Evolutionary conservation across 1,140 invertebrate genomes (phyloP), one percentile per base, ranked within the genome.

Genomic region (Psix sp.): DNA sequence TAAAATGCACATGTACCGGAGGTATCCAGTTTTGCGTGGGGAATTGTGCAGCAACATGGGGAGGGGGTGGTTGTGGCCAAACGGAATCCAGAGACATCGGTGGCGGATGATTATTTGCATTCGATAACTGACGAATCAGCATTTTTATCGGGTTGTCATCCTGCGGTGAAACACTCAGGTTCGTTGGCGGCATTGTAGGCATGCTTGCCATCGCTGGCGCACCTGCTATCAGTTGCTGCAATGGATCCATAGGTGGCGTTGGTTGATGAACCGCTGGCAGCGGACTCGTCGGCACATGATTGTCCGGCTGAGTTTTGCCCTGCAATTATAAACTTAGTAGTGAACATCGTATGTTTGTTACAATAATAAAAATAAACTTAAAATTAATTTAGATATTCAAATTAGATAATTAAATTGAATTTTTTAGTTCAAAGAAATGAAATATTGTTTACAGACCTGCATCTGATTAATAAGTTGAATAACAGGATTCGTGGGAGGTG

Each of bases 381-480:
- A 70, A 17, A 63, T 66, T 57, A 10, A 33, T 24, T 33, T 33
- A 6, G 31, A 11, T 11, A 33, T 11, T n/a, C 10, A 11, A 33
- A 5, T n/a, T 33, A 33, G 2, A 11, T 33, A n/a, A 6, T 33
- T 3, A 33, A 6, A n/a, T 33, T 33, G 5, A n/a, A 3, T 33
- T 33, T 33, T 33, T 5, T 5, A 33, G 5, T 5, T 6, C 5
- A 24, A 24, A 24, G 7, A 24, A 24, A 24, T 24, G 7, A 35
- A 13, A 35, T 5, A 35, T 3, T 3, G 13, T 5, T 17, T 15
- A 15, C 10, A 10, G 36, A 67, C 89, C 82, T 89, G 89, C 84
- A 90, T 88, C 76, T 90, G 89, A 79, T 82, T 89, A 36, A 90
- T 88, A 43, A 90, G 83, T 40, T 89, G 89, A 82, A 90, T 87